phyloP scores from a whole-genome alignment of 2,797 vertebrate genomes.

The Poeciliopsis gracilis region DNA sequence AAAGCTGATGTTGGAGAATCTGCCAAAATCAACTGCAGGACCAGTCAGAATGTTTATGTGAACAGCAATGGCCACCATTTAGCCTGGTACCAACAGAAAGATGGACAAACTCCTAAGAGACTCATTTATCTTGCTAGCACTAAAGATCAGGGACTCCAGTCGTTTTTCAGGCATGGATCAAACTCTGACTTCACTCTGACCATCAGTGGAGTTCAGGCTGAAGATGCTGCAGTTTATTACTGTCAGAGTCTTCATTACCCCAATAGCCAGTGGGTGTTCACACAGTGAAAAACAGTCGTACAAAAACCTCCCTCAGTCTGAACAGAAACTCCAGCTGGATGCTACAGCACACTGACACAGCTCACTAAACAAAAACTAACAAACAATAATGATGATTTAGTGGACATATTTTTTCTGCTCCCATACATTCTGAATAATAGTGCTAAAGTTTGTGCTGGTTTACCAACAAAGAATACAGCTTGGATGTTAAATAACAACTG shows the following conservation, averaged over 20 bases:
- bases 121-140: accelerated
- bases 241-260: neutral
- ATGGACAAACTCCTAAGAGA: neutral
- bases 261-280: neutral
- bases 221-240: slow-evolving; percentile 4
- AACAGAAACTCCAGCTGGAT: too few species aligned
- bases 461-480: too few species aligned
- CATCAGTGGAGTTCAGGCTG: neutral
- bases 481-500: too few species aligned
- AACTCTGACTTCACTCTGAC: neutral
- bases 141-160: neutral
- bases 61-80: neutral
- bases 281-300: neutral
- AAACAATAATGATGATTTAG: too few species aligned
- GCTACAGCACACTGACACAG: too few species aligned
- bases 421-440: too few species aligned
- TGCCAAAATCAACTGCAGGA: neutral
- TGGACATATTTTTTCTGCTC: too few species aligned
- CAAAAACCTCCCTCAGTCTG: slow-evolving; percentile 7
- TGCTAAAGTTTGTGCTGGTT: too few species aligned
- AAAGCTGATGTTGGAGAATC: neutral
- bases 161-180: neutral
- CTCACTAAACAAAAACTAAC: too few species aligned
- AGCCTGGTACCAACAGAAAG: slow-evolving; percentile 10
- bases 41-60: neutral